These are phyloP conservation scores for Stenolophus ochropezus DNA, from an alignment of 2,888 invertebrate species.

Conservation along the genomic window DNA sequence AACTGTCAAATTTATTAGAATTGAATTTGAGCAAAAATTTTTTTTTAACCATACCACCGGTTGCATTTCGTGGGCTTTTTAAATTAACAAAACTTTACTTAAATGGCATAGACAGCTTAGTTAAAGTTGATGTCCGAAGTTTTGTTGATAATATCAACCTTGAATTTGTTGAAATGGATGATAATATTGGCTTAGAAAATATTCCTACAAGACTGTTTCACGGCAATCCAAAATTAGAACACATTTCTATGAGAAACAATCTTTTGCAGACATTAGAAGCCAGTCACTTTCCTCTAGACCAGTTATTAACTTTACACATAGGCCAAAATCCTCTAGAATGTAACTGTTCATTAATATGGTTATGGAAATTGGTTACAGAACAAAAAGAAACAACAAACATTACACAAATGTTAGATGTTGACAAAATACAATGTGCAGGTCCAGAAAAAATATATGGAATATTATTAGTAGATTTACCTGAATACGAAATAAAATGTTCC, in stretches of 20 bases:
- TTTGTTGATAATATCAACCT: constrained; percentile 90
- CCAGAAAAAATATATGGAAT: constrained; percentile 76
- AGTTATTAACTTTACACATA: constrained; percentile 82
- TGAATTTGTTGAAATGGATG: constrained; percentile 85
- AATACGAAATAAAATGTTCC: constrained; percentile 79
- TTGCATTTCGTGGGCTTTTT: constrained; percentile 89
- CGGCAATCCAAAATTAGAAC: constrained; percentile 85
- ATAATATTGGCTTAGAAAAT: constrained; percentile 82
- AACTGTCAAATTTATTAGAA: constrained; percentile 84
- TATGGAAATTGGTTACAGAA: constrained; percentile 82
- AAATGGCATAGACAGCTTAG: constrained; percentile 80
- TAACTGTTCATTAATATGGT: constrained; percentile 91
- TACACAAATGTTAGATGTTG: constrained; percentile 74
- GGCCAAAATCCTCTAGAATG: constrained; percentile 90
- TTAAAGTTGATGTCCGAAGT: constrained; percentile 84
- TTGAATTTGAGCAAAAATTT: constrained; percentile 88
- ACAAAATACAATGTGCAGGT: constrained; percentile 77
- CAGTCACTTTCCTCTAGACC: constrained; percentile 88
- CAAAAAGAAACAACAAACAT: constrained; percentile 66
- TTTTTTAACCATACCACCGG: constrained; percentile 82
- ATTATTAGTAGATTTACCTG: constrained; percentile 77
- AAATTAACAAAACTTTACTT: constrained; percentile 85
- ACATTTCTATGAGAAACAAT: constrained; percentile 86
- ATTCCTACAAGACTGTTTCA: constrained; percentile 90
- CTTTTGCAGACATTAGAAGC: constrained; percentile 85